phyloP scores from a whole-genome alignment of 2,797 vertebrate genomes.

The Synanceia verrucosa region DNA sequence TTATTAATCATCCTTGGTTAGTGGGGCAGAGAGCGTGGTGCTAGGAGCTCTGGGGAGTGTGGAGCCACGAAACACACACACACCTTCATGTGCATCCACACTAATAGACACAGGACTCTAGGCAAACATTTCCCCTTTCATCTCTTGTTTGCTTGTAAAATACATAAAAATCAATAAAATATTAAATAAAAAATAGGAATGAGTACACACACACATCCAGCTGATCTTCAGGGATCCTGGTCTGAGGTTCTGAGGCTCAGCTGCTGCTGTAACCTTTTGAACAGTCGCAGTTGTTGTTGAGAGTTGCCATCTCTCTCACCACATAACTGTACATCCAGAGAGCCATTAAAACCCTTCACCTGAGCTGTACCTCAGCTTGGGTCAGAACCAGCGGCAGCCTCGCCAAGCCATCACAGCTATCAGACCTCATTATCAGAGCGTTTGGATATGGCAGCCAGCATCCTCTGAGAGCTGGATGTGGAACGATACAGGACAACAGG shows the following conservation, averaged over 20 bases:
- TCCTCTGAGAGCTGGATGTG: constrained; percentile 27
- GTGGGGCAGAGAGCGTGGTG: constrained; percentile 72
- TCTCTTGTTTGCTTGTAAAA: constrained; percentile 28
- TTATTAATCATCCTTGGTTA: constrained; percentile 82
- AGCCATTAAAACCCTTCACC: neutral
- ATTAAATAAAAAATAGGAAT: constrained; percentile 11
- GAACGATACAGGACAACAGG: neutral
- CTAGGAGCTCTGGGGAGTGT: constrained; percentile 65
- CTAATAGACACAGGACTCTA: constrained; percentile 20
- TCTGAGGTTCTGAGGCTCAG: constrained; percentile 57
- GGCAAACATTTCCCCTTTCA: constrained; percentile 9
- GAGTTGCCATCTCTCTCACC: neutral
- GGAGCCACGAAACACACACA: constrained; percentile 36
- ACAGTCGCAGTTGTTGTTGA: constrained; percentile 49
- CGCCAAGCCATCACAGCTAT: constrained; percentile 13
- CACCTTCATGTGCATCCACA: constrained; percentile 17
- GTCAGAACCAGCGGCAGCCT: constrained; percentile 2
- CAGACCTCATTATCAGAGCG: constrained; percentile 36
- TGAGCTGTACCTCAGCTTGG: neutral
- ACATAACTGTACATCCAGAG: constrained; percentile 6
- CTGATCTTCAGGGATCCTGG: constrained; percentile 55
- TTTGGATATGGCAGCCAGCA: constrained; percentile 19
- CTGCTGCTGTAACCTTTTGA: constrained; percentile 65
- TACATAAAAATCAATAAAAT: constrained; percentile 8
- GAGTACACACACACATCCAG: constrained; percentile 20